phyloP scores from a whole-genome alignment of 2,888 invertebrate species.

The Melipona bicolor region DNA sequence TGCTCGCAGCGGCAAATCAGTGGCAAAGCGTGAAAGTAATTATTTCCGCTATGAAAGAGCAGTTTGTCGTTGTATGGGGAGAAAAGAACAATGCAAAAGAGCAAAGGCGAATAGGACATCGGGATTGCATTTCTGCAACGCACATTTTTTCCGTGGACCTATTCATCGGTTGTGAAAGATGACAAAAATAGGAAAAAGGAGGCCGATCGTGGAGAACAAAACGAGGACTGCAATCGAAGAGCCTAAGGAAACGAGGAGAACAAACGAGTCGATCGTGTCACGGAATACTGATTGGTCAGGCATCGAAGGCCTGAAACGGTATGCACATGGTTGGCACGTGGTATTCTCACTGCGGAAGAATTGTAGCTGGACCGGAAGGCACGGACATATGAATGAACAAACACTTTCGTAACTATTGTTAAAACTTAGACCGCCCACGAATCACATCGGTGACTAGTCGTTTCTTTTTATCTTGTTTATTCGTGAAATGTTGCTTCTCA shows the following conservation, averaged over 20 bases:
- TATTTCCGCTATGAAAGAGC: slow-evolving; percentile 28
- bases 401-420: slow-evolving; percentile 60
- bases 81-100: not conserved
- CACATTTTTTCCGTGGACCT: slow-evolving; percentile 40
- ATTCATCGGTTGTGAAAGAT: slow-evolving; percentile 33
- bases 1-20: not conserved
- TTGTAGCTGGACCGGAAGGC: slow-evolving; percentile 44
- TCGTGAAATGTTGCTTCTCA: not conserved
- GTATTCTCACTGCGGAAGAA: slow-evolving; percentile 42
- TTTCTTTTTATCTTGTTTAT: slow-evolving; percentile 7
- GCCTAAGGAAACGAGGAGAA: slow-evolving; percentile 14
- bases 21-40: slow-evolving; percentile 47
- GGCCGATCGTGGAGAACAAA: slow-evolving; percentile 5
- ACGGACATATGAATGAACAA: slow-evolving; percentile 38
- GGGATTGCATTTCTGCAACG: slow-evolving; percentile 35
- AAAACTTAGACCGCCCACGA: slow-evolving; percentile 62
- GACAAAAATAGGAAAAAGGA: not conserved
- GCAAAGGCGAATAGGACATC: not conserved
- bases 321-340: slow-evolving; percentile 74
- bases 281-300: slow-evolving; percentile 72
- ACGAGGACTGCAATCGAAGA: not conserved
- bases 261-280: slow-evolving; percentile 67
- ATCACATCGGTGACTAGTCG: not conserved
- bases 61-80: not conserved
- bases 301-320: slow-evolving; percentile 18